phyloP scores from a whole-genome alignment of 2,797 vertebrate genomes.

The Melanotaenia boesemani region DNA sequence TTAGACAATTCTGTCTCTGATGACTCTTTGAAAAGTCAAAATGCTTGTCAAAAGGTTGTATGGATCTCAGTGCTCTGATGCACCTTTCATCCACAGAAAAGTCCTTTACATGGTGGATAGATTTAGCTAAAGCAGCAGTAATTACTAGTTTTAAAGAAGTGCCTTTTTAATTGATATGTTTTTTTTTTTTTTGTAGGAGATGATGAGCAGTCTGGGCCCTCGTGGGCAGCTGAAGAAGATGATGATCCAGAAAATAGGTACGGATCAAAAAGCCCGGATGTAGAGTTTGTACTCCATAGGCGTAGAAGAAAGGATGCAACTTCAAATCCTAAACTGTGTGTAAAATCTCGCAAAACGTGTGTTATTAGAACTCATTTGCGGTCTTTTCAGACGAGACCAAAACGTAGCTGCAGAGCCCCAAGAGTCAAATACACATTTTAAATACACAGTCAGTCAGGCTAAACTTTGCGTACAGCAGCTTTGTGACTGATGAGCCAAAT shows the following conservation, averaged over 20 bases:
- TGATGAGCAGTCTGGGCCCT: slow-evolving; percentile 89
- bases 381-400: slow-evolving; percentile 73
- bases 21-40: too few relatives aligned
- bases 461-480: slow-evolving; percentile 65
- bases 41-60: background rate
- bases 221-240: slow-evolving; percentile 90
- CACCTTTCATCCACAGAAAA: background rate
- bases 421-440: slow-evolving; percentile 84
- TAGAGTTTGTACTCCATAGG: slow-evolving; percentile 86
- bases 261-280: slow-evolving; percentile 87
- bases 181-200: slow-evolving; percentile 82
- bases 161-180: background rate
- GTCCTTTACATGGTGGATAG: background rate
- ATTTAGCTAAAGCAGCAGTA: background rate
- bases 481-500: slow-evolving; percentile 47
- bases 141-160: background rate
- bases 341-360: slow-evolving; percentile 80
- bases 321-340: slow-evolving; percentile 76
- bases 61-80: background rate
- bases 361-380: slow-evolving; percentile 83
- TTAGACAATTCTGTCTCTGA: too few relatives aligned
- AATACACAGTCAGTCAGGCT: slow-evolving; percentile 28
- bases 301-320: slow-evolving; percentile 82
- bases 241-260: slow-evolving; percentile 99
- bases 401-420: slow-evolving; percentile 84